Evolutionary conservation across 2,113 vertebrate species (phyloP), one percentile per base, ranked within the genome.

Genomic region (Hipposideros armiger): DNA sequence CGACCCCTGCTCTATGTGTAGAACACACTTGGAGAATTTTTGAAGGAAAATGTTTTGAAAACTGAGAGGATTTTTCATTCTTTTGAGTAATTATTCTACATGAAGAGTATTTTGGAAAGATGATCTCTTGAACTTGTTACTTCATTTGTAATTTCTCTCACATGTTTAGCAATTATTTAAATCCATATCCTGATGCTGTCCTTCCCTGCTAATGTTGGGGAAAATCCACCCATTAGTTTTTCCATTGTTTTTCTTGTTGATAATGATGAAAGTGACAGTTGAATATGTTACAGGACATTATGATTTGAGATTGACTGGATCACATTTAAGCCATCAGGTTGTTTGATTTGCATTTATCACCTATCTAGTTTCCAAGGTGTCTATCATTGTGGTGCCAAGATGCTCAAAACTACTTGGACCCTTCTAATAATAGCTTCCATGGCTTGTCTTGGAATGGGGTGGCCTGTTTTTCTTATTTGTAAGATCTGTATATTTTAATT

Each of bases 11-110:
- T 90, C 1, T 7, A 14, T 30, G 9, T 14, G 2, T 15, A 11
- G 17, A 69, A 93, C 89, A 89, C 45, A 32, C 5, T 69, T 60
- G 47, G 52, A 82, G 47, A 13, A 82, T 62, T 62, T 86, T 73
- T 83, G 45, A 96, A 91, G 64, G 58, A 78, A 58, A 73, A 78
- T 69, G 42, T 26, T 96, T 94, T 92, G 67, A 78, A 90, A 69
- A 87, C 30, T 40, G 60, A 58, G 30, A 47, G 30, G 17, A 64
- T 77, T 93, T 80, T 64, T 96, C 24, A 77, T 88, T 87, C n/a
- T 80, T 87, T 78, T 70, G 45, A 66, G 24, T 77, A 90, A 74
- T 77, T 52, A 47, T 36, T 92, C 11, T 20, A 67, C 40, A 30
- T 67, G 69, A 62, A 93, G 77, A 91, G 66, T 52, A 66, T 78